Conservation (phyloP, 2,888 invertebrate genomes). For the Ormia ochracea region DNA sequence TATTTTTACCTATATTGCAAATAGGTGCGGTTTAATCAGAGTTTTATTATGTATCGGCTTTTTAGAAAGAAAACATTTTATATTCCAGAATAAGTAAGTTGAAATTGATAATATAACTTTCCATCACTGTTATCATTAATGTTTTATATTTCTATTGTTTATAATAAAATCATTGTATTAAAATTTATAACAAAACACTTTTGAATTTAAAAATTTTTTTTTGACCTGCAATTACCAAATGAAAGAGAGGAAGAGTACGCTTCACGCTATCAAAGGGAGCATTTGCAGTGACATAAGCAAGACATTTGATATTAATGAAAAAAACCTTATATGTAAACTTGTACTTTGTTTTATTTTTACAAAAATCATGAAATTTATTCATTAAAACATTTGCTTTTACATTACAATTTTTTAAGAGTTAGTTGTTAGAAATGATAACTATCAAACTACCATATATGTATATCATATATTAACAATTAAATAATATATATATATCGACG, state of each 20-base stretch:
- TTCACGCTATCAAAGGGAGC: too few relatives aligned
- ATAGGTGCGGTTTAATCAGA: constrained; percentile 80
- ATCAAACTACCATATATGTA: constrained; percentile 9
- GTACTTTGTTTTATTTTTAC: not conserved
- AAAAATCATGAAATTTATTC: not conserved
- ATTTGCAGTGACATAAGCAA: too few relatives aligned
- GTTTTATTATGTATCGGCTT: not conserved
- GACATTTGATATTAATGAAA: too few relatives aligned
- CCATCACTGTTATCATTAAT: not conserved
- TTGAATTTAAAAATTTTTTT: too few relatives aligned
- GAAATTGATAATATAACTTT: not conserved
- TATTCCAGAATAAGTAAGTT: constrained; percentile 20
- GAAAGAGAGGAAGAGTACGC: too few relatives aligned
- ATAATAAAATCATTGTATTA: too few relatives aligned
- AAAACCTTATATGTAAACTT: not conserved
- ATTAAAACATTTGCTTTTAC: not conserved
- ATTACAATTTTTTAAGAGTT: not conserved
- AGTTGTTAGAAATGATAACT: not conserved
- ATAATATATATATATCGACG: too few relatives aligned
- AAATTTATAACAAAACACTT: too few relatives aligned
- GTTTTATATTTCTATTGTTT: not conserved
- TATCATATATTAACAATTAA: not conserved
- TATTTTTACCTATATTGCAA: constrained; percentile 88
- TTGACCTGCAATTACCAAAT: too few relatives aligned
- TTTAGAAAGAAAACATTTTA: not conserved